Evolutionary conservation across 2,113 vertebrate genomes (phyloP), one percentile per base, ranked within the genome.

Genomic region (Tyrannus savana): DNA sequence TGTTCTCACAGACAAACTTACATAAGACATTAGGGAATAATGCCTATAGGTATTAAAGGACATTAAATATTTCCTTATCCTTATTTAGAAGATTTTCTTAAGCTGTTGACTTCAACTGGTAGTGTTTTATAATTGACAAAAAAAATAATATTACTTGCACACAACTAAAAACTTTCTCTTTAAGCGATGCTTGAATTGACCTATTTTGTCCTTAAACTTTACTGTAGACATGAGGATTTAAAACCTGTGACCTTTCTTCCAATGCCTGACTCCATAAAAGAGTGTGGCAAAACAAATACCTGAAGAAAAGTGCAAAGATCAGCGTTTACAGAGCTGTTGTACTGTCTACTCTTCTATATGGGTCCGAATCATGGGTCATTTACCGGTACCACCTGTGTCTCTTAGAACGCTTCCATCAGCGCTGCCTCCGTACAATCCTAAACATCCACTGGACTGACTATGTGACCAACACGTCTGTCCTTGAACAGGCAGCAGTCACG

Each of bases 191-290:
- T 71, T 71, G 35, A 93, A 87, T n/a, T 71, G 37, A 78, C 52
- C 52, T 67, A 84, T 82, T 93, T 72, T 88, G 24, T 49, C 39
- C 52, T 73, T 93, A 79, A 93, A 90, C 53, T 76, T 90, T 76
- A 55, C 30, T 59, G 22, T 68, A 72, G 31, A 52, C 28, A 33
- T 46, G 87, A 85, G 58, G 76, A 85, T n/a, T 68, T 73, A 30
- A 95, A 90, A 90, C 56, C 31, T 55, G 7, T 96, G 79, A 90
- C 58, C 91, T 92, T 92, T 90, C 21, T 53, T 90, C 27, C 35
- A 55, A 22, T 59, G 8, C 49, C 60, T 25, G 35, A 37, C 35
- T 37, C 35, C 35, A 37, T 37, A 37, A 37, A 37, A 37, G 35
- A 37, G 35, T 37, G 35, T 37, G 35, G 35, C 35, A 37, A 37